These are phyloP conservation scores for Heliothis subflexa DNA, from an alignment of 1,140 invertebrate species.

Conservation along the genomic window DNA sequence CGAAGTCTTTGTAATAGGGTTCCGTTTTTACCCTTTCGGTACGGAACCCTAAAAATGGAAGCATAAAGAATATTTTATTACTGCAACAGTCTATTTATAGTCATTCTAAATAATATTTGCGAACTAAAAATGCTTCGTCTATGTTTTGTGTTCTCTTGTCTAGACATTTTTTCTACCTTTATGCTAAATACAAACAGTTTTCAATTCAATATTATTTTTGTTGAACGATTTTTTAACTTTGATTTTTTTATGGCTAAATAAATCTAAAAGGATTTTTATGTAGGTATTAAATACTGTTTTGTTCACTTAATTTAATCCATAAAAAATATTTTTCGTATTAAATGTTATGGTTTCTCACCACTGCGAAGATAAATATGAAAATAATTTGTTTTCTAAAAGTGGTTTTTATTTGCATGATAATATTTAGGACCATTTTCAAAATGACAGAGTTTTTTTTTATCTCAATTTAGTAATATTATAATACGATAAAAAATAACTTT, in stretches of 20 bases:
- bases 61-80: too few species aligned
- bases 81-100: not conserved
- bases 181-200: not conserved
- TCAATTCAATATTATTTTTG: not conserved
- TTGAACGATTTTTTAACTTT: not conserved
- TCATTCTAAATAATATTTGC: not conserved
- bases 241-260: not conserved
- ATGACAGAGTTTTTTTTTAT: constrained; percentile 17
- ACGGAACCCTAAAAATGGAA: too few species aligned
- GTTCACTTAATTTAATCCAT: not conserved
- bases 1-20: too few species aligned
- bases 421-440: constrained; percentile 25
- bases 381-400: too few species aligned
- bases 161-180: not conserved
- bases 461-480: too few species aligned
- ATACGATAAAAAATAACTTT: not conserved
- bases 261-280: not conserved
- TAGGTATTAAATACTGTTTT: not conserved
- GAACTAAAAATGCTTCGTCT: not conserved
- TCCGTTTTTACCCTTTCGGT: too few species aligned
- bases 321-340: not conserved
- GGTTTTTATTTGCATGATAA: not conserved
- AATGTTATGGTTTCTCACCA: too few species aligned
- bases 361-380: too few species aligned
- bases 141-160: not conserved